Percentiles rank a stretch among this genome's conserved stretches.
Conservation (phyloP, 1,140 invertebrate species). For the Pectinophora gossypiella region DNA sequence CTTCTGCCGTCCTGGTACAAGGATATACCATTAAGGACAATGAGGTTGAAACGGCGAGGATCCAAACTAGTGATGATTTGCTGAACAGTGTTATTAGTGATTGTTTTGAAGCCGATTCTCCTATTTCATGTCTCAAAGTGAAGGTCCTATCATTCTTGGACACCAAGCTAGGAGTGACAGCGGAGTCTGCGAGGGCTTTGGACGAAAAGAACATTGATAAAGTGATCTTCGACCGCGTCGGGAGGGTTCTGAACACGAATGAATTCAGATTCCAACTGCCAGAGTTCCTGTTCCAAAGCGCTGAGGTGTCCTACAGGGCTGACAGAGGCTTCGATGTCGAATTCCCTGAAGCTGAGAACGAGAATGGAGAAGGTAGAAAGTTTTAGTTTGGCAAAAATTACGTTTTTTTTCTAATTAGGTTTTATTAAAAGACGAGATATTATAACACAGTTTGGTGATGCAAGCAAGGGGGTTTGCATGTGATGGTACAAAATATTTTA, state of each 20-base stretch:
- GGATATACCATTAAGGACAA: constrained; percentile 74
- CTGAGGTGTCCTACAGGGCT: constrained; percentile 81
- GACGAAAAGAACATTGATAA: constrained; percentile 81
- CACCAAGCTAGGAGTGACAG: constrained; percentile 78
- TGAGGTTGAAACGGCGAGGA: constrained; percentile 75
- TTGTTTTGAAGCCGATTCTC: constrained; percentile 80
- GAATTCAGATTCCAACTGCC: constrained; percentile 83
- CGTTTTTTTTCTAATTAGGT: too few species aligned
- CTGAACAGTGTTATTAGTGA: constrained; percentile 82
- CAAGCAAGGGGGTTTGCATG: too few species aligned
- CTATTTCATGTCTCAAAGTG: constrained; percentile 82
- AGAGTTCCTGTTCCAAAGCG: constrained; percentile 81
- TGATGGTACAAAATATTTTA: too few species aligned
- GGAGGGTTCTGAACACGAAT: constrained; percentile 81
- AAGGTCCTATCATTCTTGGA: constrained; percentile 85
- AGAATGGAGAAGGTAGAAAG: constrained; percentile 72
- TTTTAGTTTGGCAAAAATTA: too few species aligned
- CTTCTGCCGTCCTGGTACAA: constrained; percentile 65
- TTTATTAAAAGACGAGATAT: too few species aligned
- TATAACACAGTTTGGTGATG: too few species aligned
- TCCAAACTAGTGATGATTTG: constrained; percentile 79
- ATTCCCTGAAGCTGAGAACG: constrained; percentile 73
- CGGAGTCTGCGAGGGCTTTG: constrained; percentile 76
- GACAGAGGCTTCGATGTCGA: constrained; percentile 80
- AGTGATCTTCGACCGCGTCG: constrained; percentile 82